Base-by-base conservation (phyloP, 2,888 invertebrate genomes). In the Chymomyza procnemis region DNA sequence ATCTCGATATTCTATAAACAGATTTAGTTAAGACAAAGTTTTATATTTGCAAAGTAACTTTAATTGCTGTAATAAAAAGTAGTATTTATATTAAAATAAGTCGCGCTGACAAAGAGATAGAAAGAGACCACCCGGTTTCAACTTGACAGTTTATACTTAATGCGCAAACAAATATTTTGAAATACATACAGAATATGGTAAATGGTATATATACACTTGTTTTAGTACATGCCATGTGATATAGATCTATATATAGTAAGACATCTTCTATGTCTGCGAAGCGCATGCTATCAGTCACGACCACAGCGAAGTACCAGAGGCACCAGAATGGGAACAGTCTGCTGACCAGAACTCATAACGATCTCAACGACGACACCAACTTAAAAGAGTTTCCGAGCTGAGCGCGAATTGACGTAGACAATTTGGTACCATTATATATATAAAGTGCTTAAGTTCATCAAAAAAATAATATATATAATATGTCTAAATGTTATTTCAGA, bases 91-190 rank as follows among this genome's bases (percentile, higher is more conserved):
- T 26, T 26, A 26, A 6, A 6, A 6, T 6, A 57, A 57, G 34
- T 18, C 34, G 34, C 30, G n/a, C 16, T 26, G 26, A 57, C 9
- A 16, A n/a, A 57, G 34, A 73, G 67, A 67, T 52, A 57, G 8
- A 16, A n/a, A 57, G 34, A 73, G 67, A 67, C 56, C 61, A 68
- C 21, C 19, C 61, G 54, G 41, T 21, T 41, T 66, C 46, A 46
- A 8, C n/a, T n/a, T 30, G 50, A 61, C 52, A 66, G 54, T 56
- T 73, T 22, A 26, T 66, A 46, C 74, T 65, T 64, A 73, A 75
- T 67, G 65, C 75, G 64, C 75, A 70, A 52, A 18, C 59, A 74
- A 67, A 74, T 74, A 66, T 75, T 74, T 74, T 65, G 78, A 75
- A 70, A 77, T 21, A 48, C 47, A 26, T 21, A 47, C 55, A 41